phyloP scores from a whole-genome alignment of 2,797 vertebrate species.

The Coranthus polyacanthus region DNA sequence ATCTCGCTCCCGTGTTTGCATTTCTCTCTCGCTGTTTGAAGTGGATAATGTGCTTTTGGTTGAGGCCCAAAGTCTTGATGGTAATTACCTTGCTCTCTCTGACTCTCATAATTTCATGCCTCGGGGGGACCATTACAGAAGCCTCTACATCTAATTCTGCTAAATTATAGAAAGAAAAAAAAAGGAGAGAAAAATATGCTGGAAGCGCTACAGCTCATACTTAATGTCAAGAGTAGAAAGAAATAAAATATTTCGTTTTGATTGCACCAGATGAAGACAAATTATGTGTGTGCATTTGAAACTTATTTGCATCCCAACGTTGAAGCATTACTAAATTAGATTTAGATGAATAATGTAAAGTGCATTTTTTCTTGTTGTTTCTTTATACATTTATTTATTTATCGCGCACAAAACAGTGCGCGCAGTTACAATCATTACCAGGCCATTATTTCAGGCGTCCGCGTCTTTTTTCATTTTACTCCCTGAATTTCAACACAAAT shows the following conservation, averaged over 20 bases:
- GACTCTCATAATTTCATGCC: conserved; percentile 79
- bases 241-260: conserved; percentile 64
- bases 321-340: conserved; percentile 10
- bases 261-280: conserved; percentile 44
- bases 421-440: no score
- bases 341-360: neutral
- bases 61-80: conserved; percentile 71
- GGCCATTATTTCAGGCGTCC: no score
- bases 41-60: conserved; percentile 77
- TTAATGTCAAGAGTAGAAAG: conserved; percentile 55
- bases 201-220: conserved; percentile 48
- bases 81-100: conserved; percentile 81
- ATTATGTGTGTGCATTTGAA: conserved; percentile 34
- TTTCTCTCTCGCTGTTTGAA: conserved; percentile 73
- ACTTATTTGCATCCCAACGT: conserved; percentile 14
- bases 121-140: conserved; percentile 75
- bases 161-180: conserved; percentile 65
- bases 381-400: no score
- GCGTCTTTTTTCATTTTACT: no score
- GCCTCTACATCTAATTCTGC: conserved; percentile 76
- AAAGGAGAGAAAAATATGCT: conserved; percentile 33
- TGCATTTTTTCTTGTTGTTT: neutral
- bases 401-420: neutral
- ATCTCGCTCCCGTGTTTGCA: conserved; percentile 58
- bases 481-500: no score